Percentiles rank a stretch among this genome's conserved stretches.
These are phyloP conservation scores for Bufotes viridis DNA, from an alignment of 2,797 vertebrate species.

Conservation along the genomic window DNA sequence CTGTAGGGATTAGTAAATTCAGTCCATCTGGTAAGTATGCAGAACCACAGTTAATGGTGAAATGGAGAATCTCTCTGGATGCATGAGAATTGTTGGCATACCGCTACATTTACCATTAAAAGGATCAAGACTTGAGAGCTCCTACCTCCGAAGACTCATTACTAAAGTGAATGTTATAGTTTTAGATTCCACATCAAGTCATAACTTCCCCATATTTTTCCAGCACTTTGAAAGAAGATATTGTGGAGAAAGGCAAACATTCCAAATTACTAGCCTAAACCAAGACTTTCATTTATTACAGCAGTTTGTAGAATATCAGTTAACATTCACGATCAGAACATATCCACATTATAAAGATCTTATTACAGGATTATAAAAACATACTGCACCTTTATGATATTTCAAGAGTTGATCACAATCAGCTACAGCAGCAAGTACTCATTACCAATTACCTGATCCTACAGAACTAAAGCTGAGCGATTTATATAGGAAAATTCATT, in stretches of 20 bases:
- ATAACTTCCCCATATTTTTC: constrained; percentile 11
- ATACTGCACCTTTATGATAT: not conserved
- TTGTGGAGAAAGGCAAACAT: constrained; percentile 24
- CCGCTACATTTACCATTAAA: not conserved
- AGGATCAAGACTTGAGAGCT: constrained; percentile 1
- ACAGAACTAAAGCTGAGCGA: not conserved
- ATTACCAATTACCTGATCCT: not conserved
- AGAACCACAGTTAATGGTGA: not conserved
- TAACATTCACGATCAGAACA: not conserved
- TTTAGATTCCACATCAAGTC: constrained; percentile 1
- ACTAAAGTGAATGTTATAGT: constrained; percentile 1
- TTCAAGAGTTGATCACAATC: not conserved
- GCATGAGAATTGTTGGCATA: not conserved
- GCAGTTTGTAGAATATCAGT: constrained; percentile 9
- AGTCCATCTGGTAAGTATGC: not conserved
- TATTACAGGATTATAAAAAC: not conserved
- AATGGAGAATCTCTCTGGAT: not conserved
- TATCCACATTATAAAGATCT: constrained; percentile 21
- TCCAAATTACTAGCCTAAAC: not conserved
- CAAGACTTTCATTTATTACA: constrained; percentile 16
- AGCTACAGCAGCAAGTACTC: not conserved
- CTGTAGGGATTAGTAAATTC: not conserved
- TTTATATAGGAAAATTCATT: not conserved
- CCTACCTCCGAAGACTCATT: not conserved
- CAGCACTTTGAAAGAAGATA: constrained; percentile 18